Percentiles rank a stretch among this genome's conserved stretches.
Evolutionary conservation across 1,140 invertebrate genomes (phyloP).

Genomic region (Drosophila insularis): DNA sequence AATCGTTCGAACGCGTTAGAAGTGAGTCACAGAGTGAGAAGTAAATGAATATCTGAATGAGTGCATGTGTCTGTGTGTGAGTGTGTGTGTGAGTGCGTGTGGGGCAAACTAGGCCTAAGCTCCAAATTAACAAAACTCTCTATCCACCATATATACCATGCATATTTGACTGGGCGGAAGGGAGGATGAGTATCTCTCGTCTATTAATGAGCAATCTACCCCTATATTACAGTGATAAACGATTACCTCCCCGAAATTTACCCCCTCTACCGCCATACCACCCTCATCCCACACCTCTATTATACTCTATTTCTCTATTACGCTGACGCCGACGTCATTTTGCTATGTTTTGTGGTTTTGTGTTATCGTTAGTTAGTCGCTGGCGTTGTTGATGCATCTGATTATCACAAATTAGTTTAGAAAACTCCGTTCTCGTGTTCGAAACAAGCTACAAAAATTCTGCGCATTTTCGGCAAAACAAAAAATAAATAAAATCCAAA

Average conservation of each 20-base stretch:
- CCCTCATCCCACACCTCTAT: background rate
- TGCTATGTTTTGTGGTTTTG: constrained; percentile 51
- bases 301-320: constrained; percentile 64
- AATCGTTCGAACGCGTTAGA: constrained; percentile 20
- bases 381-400: constrained; percentile 52
- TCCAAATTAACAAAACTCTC: constrained; percentile 25
- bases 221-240: constrained; percentile 62
- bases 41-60: background rate
- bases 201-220: constrained; percentile 55
- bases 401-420: constrained; percentile 81
- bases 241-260: constrained; percentile 1
- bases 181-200: background rate
- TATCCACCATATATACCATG: background rate
- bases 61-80: constrained; percentile 15
- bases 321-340: constrained; percentile 65
- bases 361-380: constrained; percentile 71
- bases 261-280: background rate
- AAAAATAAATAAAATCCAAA: constrained; percentile 29
- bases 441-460: constrained; percentile 73
- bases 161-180: background rate
- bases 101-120: constrained; percentile 6
- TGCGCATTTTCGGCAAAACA: constrained; percentile 64
- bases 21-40: constrained; percentile 53
- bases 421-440: constrained; percentile 78
- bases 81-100: background rate